Percentiles rank a stretch among this genome's conserved stretches.
phyloP scores from a whole-genome alignment of 64 coral and sea anemone genomes.

The Pocillopora damicornis region DNA sequence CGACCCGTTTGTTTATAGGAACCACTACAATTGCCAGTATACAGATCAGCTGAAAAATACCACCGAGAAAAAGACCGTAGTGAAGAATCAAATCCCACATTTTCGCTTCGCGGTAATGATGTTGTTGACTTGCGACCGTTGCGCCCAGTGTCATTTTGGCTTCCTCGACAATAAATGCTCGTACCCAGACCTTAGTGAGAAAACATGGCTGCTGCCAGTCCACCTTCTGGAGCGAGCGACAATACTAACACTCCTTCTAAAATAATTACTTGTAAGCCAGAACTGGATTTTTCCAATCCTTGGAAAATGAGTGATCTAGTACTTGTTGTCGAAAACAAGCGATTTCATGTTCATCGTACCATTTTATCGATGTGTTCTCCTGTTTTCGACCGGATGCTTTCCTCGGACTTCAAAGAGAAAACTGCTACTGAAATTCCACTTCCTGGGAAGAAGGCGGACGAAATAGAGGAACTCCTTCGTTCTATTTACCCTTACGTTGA shows the following conservation, averaged over 20 bases:
- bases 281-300: slow-evolving; percentile 35
- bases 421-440: slow-evolving; percentile 31
- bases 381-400: slow-evolving; percentile 60
- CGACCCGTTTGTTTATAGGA: slow-evolving; percentile 33
- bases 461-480: slow-evolving; percentile 42
- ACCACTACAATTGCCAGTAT: slow-evolving; percentile 84
- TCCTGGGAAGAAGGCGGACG: slow-evolving; percentile 37
- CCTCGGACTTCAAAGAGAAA: slow-evolving; percentile 47
- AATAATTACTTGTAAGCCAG: slow-evolving; percentile 12
- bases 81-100: slow-evolving; percentile 66
- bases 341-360: slow-evolving; percentile 44
- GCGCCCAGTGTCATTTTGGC: too few species aligned
- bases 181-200: too few species aligned
- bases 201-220: background rate
- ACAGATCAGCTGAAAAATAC: slow-evolving; percentile 83
- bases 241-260: background rate
- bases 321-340: slow-evolving; percentile 47
- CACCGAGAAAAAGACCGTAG: slow-evolving; percentile 84
- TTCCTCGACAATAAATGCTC: too few species aligned
- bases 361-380: slow-evolving; percentile 59
- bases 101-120: too few species aligned
- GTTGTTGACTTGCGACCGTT: too few species aligned
- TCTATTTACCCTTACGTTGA: slow-evolving; percentile 49
- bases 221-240: background rate
- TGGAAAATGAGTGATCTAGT: slow-evolving; percentile 51